Percentiles rank a stretch among this genome's conserved stretches.
phyloP scores from a whole-genome alignment of 2,113 vertebrate genomes.

The Cyrtonyx montezumae region DNA sequence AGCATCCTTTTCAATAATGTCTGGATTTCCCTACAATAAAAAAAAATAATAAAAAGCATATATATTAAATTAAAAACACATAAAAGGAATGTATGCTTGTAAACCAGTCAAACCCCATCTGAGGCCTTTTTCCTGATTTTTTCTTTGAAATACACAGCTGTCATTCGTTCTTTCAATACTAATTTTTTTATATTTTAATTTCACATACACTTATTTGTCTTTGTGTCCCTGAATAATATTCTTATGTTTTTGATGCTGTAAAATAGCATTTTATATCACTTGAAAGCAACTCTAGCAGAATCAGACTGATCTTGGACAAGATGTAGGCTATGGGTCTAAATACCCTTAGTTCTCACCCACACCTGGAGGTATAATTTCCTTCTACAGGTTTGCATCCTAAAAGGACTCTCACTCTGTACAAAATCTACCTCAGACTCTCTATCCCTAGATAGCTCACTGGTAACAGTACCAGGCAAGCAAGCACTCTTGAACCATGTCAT shows the following conservation, averaged over 20 bases:
- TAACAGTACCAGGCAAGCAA: background rate
- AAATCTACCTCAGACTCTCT: accelerated
- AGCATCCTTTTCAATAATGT: background rate
- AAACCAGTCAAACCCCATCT: background rate
- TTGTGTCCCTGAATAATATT: background rate
- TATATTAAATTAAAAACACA: background rate
- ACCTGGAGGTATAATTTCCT: background rate
- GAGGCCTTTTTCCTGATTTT: background rate
- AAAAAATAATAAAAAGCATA: background rate
- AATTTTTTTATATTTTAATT: background rate
- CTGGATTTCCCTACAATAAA: background rate
- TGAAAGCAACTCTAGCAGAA: background rate
- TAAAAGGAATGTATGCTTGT: accelerated
- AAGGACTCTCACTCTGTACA: background rate
- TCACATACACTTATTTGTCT: background rate
- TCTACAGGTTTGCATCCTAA: background rate
- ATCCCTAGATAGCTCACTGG: background rate
- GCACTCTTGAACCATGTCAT: background rate
- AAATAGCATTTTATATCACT: background rate
- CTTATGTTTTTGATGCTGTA: background rate
- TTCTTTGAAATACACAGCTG: background rate
- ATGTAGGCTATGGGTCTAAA: background rate
- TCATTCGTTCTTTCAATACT: background rate
- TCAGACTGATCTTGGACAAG: background rate
- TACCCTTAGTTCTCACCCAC: background rate